These are phyloP conservation scores for Perca fluviatilis DNA, from an alignment of 2,113 vertebrate species.

Conservation along the genomic window DNA sequence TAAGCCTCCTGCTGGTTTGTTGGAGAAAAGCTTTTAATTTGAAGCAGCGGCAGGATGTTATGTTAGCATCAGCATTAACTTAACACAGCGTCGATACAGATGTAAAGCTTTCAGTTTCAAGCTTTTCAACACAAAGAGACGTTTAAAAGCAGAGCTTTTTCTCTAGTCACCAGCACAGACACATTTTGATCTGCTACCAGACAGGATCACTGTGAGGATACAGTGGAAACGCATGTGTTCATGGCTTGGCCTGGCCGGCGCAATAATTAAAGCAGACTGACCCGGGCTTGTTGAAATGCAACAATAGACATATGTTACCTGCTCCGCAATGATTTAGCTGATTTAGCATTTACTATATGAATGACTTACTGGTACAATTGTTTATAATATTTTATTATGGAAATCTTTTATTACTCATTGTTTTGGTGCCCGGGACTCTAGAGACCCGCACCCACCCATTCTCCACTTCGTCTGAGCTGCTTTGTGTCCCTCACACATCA, in stretches of 20 bases:
- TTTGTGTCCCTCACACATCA: constrained; percentile 21
- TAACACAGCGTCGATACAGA: not conserved
- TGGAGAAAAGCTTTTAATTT: no score
- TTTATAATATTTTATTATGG: no score
- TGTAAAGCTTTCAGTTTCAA: not conserved
- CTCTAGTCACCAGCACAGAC: not conserved
- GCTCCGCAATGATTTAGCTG: not conserved
- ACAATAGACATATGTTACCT: not conserved
- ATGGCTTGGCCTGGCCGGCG: not conserved
- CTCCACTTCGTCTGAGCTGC: constrained; percentile 31
- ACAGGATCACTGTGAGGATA: not conserved
- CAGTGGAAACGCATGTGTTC: not conserved
- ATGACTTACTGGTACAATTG: no score
- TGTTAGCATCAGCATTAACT: no score
- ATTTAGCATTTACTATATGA: no score
- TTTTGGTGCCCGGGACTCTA: constrained; percentile 34
- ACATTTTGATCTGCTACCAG: not conserved
- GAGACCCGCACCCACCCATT: constrained; percentile 42
- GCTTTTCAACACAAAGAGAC: not conserved
- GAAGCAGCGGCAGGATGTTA: no score
- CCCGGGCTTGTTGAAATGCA: not conserved
- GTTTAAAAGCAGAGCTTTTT: no score
- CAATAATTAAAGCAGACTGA: not conserved
- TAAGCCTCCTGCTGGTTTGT: no score
- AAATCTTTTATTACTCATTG: no score